A percentile compares a stretch with the other conserved stretches of the same genome.
These are phyloP conservation scores for Charanyca ferruginea DNA, from an alignment of 2,888 invertebrate genomes.

Conservation along the genomic window DNA sequence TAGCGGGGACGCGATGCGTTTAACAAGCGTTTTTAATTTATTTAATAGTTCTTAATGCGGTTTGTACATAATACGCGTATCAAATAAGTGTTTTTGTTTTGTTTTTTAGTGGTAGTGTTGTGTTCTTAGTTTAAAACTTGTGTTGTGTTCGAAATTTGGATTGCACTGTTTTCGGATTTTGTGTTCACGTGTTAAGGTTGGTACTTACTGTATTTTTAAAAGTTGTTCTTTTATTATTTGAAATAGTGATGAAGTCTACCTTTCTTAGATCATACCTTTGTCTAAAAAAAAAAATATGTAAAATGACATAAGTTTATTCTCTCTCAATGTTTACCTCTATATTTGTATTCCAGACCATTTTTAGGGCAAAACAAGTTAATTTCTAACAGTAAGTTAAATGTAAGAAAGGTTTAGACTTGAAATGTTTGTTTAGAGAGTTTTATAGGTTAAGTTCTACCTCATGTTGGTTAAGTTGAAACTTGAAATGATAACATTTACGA, in stretches of 20 bases:
- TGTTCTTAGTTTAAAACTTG: conserved; percentile 25
- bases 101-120: conserved; percentile 43
- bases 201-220: conserved; percentile 42
- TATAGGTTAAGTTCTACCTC: conserved; percentile 21
- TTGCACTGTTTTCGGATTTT: conserved; percentile 55
- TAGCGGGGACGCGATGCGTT: conserved; percentile 75
- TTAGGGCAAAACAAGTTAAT: background rate
- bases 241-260: background rate
- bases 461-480: conserved; percentile 6
- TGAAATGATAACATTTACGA: background rate
- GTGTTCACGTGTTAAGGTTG: conserved; percentile 52
- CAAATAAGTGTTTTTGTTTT: conserved; percentile 60
- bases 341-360: background rate
- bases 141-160: conserved; percentile 56
- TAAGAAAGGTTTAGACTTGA: background rate
- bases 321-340: background rate
- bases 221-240: conserved; percentile 4
- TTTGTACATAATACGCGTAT: conserved; percentile 36
- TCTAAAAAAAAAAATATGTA: background rate
- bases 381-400: background rate
- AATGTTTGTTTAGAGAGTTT: conserved; percentile 30
- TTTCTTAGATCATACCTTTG: too few species aligned
- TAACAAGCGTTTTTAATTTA: conserved; percentile 62
- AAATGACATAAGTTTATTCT: background rate
- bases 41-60: conserved; percentile 54